Evolutionary conservation across 1,140 invertebrate species (phyloP), one percentile per base, ranked within the genome.

Genomic region (Mamestra configurata): DNA sequence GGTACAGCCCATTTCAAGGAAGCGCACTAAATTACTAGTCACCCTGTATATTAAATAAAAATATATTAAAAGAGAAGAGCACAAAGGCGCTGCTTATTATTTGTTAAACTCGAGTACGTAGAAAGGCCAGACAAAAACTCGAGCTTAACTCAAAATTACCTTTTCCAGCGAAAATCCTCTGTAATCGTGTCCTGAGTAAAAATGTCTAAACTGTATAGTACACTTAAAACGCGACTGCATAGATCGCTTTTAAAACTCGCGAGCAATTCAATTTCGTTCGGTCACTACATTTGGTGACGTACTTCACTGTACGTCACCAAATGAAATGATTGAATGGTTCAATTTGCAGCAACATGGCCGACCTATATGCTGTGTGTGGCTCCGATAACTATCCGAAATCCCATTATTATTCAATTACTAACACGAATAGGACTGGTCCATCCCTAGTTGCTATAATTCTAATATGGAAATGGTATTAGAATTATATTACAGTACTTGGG

Each of bases 261-360:
- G 3, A 27, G 3, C 22, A 57, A 57, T 57, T 57, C 22, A 57
- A 22, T 55, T 55, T 20, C 7, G 13, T 57, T 24, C 53, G 53
- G 5, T 11, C 20, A 24, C 53, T 24, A 1, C 51, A 22, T 8
- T 40, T 2, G 13, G 4, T n/a, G 1, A 13, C 43, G 3, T 5
- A 49, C 15, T 8, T 20, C 0, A 20, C 8, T 6, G n/a, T n/a
- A n/a, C n/a, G n/a, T 18, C n/a, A 22, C 10, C 27, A 10, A 27
- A 57, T 27, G 53, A 13, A 57, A 27, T 57, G 53, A 57, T 57
- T 57, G 53, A 57, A 57, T 57, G n/a, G 53, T 27, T 57, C 53
- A 57, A 57, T 57, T 24, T 24, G 8, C 22, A 27, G 10, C 53
- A 27, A 27, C 53, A 55, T 24, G 11, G 10, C 13, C 22, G 10